Conservation (phyloP, 2,797 vertebrate genomes). For the Cercopithecus hamlyni region DNA sequence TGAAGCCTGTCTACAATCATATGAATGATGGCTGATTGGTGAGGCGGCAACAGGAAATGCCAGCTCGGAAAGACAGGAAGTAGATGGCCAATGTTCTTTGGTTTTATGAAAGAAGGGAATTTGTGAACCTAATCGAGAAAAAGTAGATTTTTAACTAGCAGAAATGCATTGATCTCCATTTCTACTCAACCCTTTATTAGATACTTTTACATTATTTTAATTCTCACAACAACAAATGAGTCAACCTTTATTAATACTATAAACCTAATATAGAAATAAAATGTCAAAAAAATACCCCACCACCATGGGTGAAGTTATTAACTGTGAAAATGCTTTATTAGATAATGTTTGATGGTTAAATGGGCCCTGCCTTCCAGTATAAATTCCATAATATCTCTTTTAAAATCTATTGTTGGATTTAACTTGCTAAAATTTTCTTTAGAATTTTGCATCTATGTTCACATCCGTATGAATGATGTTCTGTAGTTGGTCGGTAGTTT, state of each 20-base stretch:
- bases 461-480: not conserved
- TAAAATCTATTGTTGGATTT: not conserved
- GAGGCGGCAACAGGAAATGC: not conserved
- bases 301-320: not conserved
- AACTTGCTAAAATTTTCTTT: not conserved
- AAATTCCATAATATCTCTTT: not conserved
- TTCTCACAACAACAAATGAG: not conserved
- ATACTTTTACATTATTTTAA: not conserved
- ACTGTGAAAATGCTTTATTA: not conserved
- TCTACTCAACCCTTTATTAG: not conserved
- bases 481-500: not conserved
- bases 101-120: not conserved
- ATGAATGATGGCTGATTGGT: not conserved
- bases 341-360: not conserved
- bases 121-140: not conserved
- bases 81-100: not conserved
- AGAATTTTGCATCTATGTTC: not conserved
- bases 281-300: not conserved
- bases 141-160: not conserved
- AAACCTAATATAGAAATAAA: slow-evolving; percentile 9
- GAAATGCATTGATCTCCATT: not conserved
- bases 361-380: not conserved
- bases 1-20: not conserved
- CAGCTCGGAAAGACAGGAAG: not conserved
- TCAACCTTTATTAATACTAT: not conserved